These are phyloP conservation scores for Pandemis corylana DNA, from an alignment of 2,888 invertebrate genomes.

Conservation along the genomic window DNA sequence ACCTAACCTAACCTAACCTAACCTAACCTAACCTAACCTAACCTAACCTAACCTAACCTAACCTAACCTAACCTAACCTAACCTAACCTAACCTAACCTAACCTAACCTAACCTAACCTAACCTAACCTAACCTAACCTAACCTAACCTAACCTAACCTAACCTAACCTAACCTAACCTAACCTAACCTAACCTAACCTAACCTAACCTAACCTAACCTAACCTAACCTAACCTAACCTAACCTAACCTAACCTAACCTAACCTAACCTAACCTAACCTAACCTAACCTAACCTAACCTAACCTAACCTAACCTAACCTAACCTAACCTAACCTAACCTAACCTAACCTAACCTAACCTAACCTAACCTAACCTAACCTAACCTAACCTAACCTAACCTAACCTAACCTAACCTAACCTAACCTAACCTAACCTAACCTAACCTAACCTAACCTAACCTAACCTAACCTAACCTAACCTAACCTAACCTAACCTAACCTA, in stretches of 20 bases:
- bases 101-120: slow-evolving; percentile 36
- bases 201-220: slow-evolving; percentile 28
- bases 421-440: slow-evolving; percentile 37
- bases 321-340: slow-evolving; percentile 36
- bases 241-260: slow-evolving; percentile 32
- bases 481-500: slow-evolving; percentile 29
- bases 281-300: slow-evolving; percentile 25
- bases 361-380: slow-evolving; percentile 37
- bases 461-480: slow-evolving; percentile 33
- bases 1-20: slow-evolving; percentile 40
- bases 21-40: slow-evolving; percentile 39
- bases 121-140: slow-evolving; percentile 36
- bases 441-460: slow-evolving; percentile 36
- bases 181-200: slow-evolving; percentile 30
- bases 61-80: slow-evolving; percentile 36
- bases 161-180: slow-evolving; percentile 37
- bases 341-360: slow-evolving; percentile 37
- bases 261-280: slow-evolving; percentile 29
- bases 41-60: slow-evolving; percentile 37
- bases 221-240: slow-evolving; percentile 27
- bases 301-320: slow-evolving; percentile 35
- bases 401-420: slow-evolving; percentile 36
- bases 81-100: slow-evolving; percentile 30
- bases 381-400: slow-evolving; percentile 36
- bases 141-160: slow-evolving; percentile 37